phyloP scores from a whole-genome alignment of 2,113 vertebrate genomes.

The Ciconia stormi region DNA sequence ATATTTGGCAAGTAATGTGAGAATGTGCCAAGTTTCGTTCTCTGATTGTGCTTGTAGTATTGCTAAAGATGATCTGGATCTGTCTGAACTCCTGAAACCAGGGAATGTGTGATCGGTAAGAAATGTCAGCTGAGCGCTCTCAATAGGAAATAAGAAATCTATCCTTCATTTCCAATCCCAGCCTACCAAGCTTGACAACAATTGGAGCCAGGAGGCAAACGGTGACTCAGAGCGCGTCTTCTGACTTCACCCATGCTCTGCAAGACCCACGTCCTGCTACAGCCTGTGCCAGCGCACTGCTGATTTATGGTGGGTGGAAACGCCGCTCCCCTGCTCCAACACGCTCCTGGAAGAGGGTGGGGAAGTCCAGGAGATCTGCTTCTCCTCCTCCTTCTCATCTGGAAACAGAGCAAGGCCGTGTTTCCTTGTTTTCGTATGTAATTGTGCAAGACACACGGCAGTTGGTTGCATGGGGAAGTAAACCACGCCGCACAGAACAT shows the following conservation, averaged over 20 bases:
- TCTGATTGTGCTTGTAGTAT: fast-evolving
- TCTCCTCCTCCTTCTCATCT: neutral
- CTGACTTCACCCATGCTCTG: neutral
- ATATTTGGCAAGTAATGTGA: neutral
- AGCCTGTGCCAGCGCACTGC: fast-evolving
- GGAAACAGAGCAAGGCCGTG: neutral
- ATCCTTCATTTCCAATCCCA: neutral
- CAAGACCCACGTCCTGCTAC: neutral
- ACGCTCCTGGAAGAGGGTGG: neutral
- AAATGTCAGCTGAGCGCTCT: fast-evolving
- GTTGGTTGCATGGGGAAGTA: neutral
- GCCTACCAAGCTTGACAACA: neutral
- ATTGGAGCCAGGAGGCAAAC: neutral
- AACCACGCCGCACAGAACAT: fast-evolving
- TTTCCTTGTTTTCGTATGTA: fast-evolving
- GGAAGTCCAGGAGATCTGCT: neutral
- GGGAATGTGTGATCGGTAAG: neutral
- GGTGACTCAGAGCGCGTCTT: fast-evolving
- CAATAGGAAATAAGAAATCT: neutral
- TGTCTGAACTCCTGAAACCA: neutral
- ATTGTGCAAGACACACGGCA: fast-evolving
- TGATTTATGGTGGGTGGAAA: neutral
- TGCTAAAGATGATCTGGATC: neutral
- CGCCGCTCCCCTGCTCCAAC: neutral
- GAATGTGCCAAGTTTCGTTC: neutral